These are phyloP conservation scores for Sycobia sp. DNA, from an alignment of 1,140 invertebrate species.

Conservation along the genomic window DNA sequence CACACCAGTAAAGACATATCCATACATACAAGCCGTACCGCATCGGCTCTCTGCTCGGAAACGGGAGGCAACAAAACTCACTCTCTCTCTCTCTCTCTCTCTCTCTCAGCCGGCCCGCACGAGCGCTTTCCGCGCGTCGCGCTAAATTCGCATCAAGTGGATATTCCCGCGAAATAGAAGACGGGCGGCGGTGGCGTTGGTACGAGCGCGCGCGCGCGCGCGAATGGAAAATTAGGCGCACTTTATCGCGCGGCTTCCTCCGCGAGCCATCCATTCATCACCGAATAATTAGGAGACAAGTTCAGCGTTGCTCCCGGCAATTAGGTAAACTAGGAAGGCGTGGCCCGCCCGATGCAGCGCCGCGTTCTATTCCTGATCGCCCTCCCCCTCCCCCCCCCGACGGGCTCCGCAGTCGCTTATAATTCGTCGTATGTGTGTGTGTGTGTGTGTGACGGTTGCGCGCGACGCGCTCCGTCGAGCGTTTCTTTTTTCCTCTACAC, in stretches of 20 bases:
- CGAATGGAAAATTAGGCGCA: constrained; percentile 47
- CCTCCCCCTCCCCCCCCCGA: neutral
- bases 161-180: too few relatives aligned
- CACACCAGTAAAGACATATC: too few relatives aligned
- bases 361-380: constrained; percentile 13
- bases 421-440: too few relatives aligned
- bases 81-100: too few relatives aligned
- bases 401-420: constrained; percentile 3
- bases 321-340: constrained; percentile 58
- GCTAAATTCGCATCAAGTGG: neutral
- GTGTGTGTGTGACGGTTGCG: too few relatives aligned
- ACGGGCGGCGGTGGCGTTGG: neutral
- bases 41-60: too few relatives aligned
- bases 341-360: constrained; percentile 46
- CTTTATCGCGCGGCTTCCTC: constrained; percentile 45
- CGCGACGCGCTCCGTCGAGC: constrained; percentile 12
- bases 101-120: too few relatives aligned
- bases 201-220: neutral
- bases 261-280: constrained; percentile 48
- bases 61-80: too few relatives aligned
- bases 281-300: constrained; percentile 58
- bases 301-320: constrained; percentile 50
- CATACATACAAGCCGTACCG: too few relatives aligned
- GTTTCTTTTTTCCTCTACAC: constrained; percentile 34
- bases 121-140: too few relatives aligned